Base-by-base conservation (phyloP, 2,888 invertebrate genomes). In the Macropis europaea region DNA sequence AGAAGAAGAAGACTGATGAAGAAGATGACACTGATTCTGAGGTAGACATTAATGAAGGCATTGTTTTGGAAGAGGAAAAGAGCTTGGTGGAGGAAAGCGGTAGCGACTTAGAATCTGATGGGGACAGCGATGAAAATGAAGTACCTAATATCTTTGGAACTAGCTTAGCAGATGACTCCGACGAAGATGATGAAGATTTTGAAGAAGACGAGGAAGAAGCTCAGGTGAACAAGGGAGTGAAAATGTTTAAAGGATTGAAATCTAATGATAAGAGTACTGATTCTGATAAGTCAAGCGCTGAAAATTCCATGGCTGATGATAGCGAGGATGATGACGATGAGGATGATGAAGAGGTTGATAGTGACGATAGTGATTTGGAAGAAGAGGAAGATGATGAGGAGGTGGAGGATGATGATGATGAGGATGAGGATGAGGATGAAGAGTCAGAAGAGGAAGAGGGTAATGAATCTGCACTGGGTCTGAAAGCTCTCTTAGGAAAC, bases 401-500 rank as follows among this genome's bases (percentile, higher is more conserved):
- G 0, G 79, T 76, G 0, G 79, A 77, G 5, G 76, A 78, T 1
- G 82, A 82, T 3, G 82, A 78, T 0, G 77, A 72, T 0, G 75
- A 81, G 0, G 79, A 77, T 0, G 79, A 82, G 0, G 84, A 84
- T 0, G 77, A 81, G 0, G 82, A 81, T 0, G 76, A 76, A 0
- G 77, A 83, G 0, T 73, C 17, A 0, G 67, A 67, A 5, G 62
- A 64, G 1, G 75, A 62, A 1, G 74, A 73, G 6, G 57, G 56
- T 1, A 59, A 77, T 9, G 70, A 79, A 1, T 78, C 76, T 5
- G 67, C 72, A 5, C 52, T 74, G 0, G 81, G 79, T 30, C 68
- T 86, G 38, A 80, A 83, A 70, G 82, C 71, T 34, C 81, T 87
- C 7, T 47, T 88, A 4, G 84, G 79, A 6, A 76, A 81, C 1